Conservation (phyloP, 92 coral and sea anemone species). For the Palythoa grandis region DNA sequence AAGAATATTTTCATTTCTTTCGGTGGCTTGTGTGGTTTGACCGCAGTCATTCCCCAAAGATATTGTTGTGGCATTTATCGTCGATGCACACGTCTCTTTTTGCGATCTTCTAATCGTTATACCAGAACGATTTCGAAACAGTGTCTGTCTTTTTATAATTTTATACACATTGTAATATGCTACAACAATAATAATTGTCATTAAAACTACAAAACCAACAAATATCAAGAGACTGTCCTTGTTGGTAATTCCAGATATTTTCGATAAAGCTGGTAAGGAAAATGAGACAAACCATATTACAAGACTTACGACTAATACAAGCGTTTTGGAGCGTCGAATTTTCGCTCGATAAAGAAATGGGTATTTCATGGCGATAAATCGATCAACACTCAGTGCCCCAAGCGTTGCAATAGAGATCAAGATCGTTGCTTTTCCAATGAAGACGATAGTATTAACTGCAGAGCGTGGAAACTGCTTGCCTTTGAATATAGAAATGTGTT, state of each 20-base stretch:
- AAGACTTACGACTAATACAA: constrained; percentile 26
- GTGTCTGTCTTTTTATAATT: constrained; percentile 20
- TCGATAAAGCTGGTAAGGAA: constrained; percentile 52
- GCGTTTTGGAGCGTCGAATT: constrained; percentile 37
- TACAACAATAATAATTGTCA: constrained; percentile 54
- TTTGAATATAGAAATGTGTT: constrained; percentile 48
- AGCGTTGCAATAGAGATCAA: constrained; percentile 53
- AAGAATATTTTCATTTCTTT: background rate
- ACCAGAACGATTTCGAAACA: constrained; percentile 8
- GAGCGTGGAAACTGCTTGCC: constrained; percentile 24
- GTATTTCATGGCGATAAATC: constrained; percentile 50
- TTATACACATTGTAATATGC: constrained; percentile 31
- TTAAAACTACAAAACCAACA: constrained; percentile 50
- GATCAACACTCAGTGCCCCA: constrained; percentile 56
- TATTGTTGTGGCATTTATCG: background rate
- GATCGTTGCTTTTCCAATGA: constrained; percentile 65
- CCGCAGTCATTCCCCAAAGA: background rate
- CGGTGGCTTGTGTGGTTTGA: constrained; percentile 7
- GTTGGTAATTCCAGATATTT: constrained; percentile 51
- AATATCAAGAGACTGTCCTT: constrained; percentile 56
- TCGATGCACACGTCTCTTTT: background rate
- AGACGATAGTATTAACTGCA: constrained; percentile 47
- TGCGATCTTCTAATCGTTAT: background rate
- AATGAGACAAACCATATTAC: constrained; percentile 49
- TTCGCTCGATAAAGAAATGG: constrained; percentile 61